Conservation (phyloP, 2,797 vertebrate genomes). For the Dicrostonyx torquatus region DNA sequence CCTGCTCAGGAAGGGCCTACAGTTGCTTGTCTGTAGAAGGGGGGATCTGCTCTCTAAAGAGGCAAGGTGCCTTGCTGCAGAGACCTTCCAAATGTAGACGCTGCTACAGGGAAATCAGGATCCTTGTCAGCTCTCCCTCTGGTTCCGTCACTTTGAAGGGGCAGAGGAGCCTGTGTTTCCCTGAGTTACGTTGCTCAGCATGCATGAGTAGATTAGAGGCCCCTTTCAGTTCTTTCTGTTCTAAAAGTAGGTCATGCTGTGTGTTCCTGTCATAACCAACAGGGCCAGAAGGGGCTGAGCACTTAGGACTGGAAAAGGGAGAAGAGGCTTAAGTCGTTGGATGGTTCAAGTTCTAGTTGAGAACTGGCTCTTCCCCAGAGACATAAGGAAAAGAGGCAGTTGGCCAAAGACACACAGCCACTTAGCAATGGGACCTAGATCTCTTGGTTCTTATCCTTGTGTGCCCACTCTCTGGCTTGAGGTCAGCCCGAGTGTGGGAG, state of each 20-base stretch:
- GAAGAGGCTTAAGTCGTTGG: not conserved
- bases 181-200: not conserved
- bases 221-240: not conserved
- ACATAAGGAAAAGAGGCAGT: not conserved
- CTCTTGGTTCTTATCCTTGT: not conserved
- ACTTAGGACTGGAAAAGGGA: not conserved
- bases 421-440: not conserved
- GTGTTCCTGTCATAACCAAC: not conserved
- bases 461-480: not conserved
- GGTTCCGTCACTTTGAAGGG: not conserved
- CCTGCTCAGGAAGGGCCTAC: constrained; percentile 55
- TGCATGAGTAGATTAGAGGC: not conserved
- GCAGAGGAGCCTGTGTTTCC: not conserved
- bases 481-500: not conserved
- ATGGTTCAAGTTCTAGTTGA: not conserved
- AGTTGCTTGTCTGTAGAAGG: constrained; percentile 38
- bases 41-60: not conserved
- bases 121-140: not conserved
- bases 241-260: not conserved
- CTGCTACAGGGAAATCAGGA: not conserved
- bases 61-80: not conserved
- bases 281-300: not conserved
- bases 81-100: not conserved
- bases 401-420: not conserved
- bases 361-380: not conserved